Base-by-base conservation (phyloP, 2,797 vertebrate genomes). In the Channallabes apus region DNA sequence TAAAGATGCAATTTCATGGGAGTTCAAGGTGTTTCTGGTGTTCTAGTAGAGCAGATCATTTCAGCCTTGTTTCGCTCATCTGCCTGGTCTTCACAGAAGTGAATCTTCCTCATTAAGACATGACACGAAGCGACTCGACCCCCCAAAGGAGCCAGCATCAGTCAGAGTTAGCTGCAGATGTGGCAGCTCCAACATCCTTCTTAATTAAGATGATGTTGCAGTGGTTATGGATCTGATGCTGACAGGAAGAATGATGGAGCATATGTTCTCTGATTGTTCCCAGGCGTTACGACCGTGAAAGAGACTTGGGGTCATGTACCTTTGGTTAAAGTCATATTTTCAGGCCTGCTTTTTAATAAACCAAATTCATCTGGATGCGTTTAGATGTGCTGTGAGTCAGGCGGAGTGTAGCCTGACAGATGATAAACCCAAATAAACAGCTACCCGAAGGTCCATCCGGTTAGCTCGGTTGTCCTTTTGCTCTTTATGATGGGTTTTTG, bases 141-240 rank as follows among this genome's bases (percentile, higher is more conserved):
- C 51, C 32, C 24, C 32, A 5, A 22, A 12, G 41, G 46, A 68
- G 80, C 11, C 27, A 14, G n/a, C 18, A 0, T 64, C 62, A 68
- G 27, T 51, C 79, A 32, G 18, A 82, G 65, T 59, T 65, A 76
- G 65, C 80, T 65, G 64, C 54, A 68, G 82, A 77, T 38, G 64
- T 68, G 24, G 12, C 72, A 54, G 77, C 29, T 32, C 46, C 32
- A 38, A 58, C 82, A 82, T 87, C 73, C 29, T 68, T 87, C 85
- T 85, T 72, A 84, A 84, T 88, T 85, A 82, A 80, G 71, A 51
- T 46, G 69, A 77, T 54, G 46, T 81, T 54, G 56, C 77, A 38
- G 64, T 41, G 64, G 24, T 61, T 29, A 59, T 38, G 32, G 24
- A 54, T 69, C 20, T 1, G 6, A 82, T 1, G 32, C 61, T 65